A percentile compares a stretch with the other conserved stretches of the same genome.
phyloP scores from a whole-genome alignment of 2,888 invertebrate species.

The Eristalis pertinax region DNA sequence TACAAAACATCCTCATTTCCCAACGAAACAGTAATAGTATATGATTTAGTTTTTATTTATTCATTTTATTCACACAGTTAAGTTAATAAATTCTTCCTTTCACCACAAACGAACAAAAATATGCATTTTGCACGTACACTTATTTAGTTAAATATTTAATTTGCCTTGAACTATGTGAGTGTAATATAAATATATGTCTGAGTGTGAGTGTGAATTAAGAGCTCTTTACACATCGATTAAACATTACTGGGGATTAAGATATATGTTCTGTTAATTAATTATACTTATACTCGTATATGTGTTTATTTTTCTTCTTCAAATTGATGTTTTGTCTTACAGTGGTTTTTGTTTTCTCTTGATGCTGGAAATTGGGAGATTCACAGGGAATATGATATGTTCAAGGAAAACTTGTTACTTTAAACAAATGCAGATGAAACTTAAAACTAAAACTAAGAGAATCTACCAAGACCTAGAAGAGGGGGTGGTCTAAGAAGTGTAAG shows the following conservation, averaged over 20 bases:
- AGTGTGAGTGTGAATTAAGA: conserved; percentile 2
- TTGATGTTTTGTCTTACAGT: conserved; percentile 66
- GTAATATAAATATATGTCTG: conserved; percentile 22
- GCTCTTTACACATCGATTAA: conserved; percentile 40
- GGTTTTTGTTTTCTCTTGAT: conserved; percentile 4
- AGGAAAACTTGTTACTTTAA: neutral
- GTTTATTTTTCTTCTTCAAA: conserved; percentile 9
- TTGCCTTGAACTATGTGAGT: conserved; percentile 18
- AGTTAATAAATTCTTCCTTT: neutral
- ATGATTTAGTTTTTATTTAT: neutral
- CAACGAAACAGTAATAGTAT: conserved; percentile 15
- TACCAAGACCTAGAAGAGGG: neutral
- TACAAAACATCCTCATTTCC: conserved; percentile 17
- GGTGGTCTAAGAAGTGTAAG: neutral
- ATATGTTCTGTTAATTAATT: neutral
- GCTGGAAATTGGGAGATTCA: conserved; percentile 10
- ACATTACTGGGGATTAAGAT: conserved; percentile 16
- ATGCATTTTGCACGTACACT: neutral
- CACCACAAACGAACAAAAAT: neutral
- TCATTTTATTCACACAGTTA: conserved; percentile 14
- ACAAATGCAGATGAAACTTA: neutral
- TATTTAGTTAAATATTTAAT: neutral
- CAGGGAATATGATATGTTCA: conserved; percentile 43
- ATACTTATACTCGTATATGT: no score
- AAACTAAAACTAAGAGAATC: neutral